Evolutionary conservation across 2,113 vertebrate species (phyloP).

Genomic region (Caretta caretta): DNA sequence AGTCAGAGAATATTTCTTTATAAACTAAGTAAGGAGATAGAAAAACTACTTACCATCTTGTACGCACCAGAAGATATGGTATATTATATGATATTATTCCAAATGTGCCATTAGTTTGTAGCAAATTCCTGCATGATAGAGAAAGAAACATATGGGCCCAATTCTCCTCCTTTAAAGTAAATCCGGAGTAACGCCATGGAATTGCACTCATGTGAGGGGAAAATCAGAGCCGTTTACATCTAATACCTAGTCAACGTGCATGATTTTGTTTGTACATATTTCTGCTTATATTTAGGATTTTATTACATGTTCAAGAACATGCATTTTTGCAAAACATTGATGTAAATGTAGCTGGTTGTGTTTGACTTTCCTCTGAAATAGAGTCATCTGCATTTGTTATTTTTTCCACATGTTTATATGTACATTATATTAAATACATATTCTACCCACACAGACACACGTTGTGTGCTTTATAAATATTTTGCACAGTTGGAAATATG

Average conservation of each 20-base stretch:
- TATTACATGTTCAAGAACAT: conserved; percentile 55
- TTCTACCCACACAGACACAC: conserved; percentile 44
- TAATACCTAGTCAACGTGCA: background rate
- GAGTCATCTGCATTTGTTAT: conserved; percentile 49
- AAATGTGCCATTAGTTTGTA: conserved; percentile 5
- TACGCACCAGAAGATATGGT: background rate
- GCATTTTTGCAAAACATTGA: conserved; percentile 70
- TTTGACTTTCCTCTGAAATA: conserved; percentile 67
- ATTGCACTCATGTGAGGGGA: conserved; percentile 38
- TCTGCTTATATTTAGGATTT: conserved; percentile 47
- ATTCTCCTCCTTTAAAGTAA: accelerated
- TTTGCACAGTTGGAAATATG: conserved; percentile 58
- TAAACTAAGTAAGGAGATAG: background rate
- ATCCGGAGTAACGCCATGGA: background rate
- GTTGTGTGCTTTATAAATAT: conserved; percentile 63
- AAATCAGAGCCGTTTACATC: conserved; percentile 26
- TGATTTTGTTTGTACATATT: conserved; percentile 6
- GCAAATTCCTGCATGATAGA: background rate
- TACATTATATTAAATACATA: conserved; percentile 45
- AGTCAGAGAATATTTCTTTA: background rate
- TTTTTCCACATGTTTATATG: conserved; percentile 53
- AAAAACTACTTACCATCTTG: background rate
- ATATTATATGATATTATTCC: background rate
- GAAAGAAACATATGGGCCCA: background rate
- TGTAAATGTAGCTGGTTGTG: conserved; percentile 48